Conservation (phyloP, 2,888 invertebrate species). For the Drosophila greeni region DNA sequence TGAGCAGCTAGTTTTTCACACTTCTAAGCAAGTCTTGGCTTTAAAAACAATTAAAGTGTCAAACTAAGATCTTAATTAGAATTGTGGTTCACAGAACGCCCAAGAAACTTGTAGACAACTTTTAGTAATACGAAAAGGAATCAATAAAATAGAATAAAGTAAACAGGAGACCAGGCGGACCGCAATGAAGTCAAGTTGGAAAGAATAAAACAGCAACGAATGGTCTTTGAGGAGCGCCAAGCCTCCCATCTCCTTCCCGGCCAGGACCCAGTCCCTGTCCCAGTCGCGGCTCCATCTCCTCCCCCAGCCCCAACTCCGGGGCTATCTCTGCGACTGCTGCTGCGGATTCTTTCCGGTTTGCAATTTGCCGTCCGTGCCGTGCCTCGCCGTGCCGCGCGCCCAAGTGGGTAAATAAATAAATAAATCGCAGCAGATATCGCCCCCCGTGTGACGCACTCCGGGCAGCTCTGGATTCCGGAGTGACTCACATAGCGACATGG, state of each 20-base stretch:
- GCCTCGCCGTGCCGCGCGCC: not conserved
- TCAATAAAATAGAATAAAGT: too few relatives aligned
- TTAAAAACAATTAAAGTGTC: too few relatives aligned
- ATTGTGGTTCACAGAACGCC: too few relatives aligned
- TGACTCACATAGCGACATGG: conserved; percentile 37
- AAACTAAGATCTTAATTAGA: too few relatives aligned
- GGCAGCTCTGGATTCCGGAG: conserved; percentile 10
- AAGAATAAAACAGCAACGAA: conserved; percentile 5
- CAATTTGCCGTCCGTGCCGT: conserved; percentile 25
- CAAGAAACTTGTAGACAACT: too few relatives aligned
- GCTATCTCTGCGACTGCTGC: conserved; percentile 5
- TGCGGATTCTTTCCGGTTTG: conserved; percentile 29
- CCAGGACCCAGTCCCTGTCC: not conserved
- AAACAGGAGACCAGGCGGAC: too few relatives aligned
- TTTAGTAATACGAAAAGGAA: too few relatives aligned
- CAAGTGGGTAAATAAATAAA: conserved; percentile 30
- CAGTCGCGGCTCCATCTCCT: conserved; percentile 5
- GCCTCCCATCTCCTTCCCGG: not conserved
- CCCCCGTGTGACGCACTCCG: conserved; percentile 32
- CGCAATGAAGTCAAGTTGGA: conserved; percentile 19
- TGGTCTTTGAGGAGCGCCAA: conserved; percentile 17
- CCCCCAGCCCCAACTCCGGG: not conserved
- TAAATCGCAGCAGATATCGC: conserved; percentile 31
- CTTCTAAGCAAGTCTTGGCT: too few relatives aligned
- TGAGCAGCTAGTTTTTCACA: too few relatives aligned